A percentile compares a stretch with the other conserved stretches of the same genome.
These are phyloP conservation scores for Priocnemis perturbator DNA, from an alignment of 2,888 invertebrate genomes.

Conservation along the genomic window DNA sequence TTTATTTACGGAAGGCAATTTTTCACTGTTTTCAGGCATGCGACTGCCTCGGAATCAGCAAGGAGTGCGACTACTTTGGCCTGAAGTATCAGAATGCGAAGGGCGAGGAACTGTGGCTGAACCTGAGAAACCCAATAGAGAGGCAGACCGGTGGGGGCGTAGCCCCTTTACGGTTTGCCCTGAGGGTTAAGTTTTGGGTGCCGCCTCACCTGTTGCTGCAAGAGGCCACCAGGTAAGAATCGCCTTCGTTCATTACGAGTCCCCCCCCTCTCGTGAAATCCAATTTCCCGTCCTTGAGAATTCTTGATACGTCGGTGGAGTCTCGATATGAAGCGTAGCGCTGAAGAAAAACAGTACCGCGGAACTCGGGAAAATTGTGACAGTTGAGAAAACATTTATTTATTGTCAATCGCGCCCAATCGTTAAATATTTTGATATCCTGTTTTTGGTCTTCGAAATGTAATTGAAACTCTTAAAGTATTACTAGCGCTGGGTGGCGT, in stretches of 20 bases:
- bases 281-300: background rate
- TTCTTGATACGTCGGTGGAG: too few species aligned
- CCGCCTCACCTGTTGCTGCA: constrained; percentile 91
- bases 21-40: constrained; percentile 81
- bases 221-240: constrained; percentile 84
- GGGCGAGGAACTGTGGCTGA: constrained; percentile 90
- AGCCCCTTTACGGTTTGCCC: constrained; percentile 81
- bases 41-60: constrained; percentile 87
- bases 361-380: too few species aligned
- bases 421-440: too few species aligned
- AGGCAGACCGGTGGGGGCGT: constrained; percentile 83
- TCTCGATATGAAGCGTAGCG: too few species aligned
- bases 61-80: constrained; percentile 93
- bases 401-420: too few species aligned
- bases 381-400: too few species aligned
- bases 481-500: too few species aligned
- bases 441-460: too few species aligned
- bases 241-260: background rate
- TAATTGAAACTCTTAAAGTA: too few species aligned
- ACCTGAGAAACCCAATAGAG: constrained; percentile 88
- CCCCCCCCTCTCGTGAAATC: background rate
- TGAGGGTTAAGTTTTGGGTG: constrained; percentile 93
- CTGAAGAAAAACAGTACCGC: too few species aligned
- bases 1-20: too few species aligned
- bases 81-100: constrained; percentile 82